Base-by-base conservation (phyloP, 2,888 invertebrate genomes). In the Hyposoter dolosus region DNA sequence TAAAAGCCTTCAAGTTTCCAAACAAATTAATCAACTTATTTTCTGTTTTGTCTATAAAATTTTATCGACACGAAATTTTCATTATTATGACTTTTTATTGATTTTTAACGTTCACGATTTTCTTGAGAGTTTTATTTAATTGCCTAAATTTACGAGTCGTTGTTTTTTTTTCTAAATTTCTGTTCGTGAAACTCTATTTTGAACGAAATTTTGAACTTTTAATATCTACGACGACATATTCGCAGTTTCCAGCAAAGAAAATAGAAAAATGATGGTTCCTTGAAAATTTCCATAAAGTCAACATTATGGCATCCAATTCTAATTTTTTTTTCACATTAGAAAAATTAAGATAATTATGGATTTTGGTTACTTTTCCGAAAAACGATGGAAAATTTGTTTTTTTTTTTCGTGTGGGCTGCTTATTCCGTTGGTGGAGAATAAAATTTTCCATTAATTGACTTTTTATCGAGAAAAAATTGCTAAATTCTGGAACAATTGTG, bases 1-100 rank as follows among this genome's bases (percentile, higher is more conserved):
- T 90, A 76, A 89, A 90, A 6, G 92, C 85, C 92, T 82, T 60
- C 4, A 7, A 17, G 23, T 23, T 60, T 28, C 0, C 12, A 60
- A 15, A 15, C 15, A 60, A 15, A 3, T 28, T 28, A 15, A 60
- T 6, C 2, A 12, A 15, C 7, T 28, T 28, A 4, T 60, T 10
- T 28, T 28, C 19, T 12, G 3, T 56, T 56, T 56, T 19, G 9
- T 10, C 23, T 3, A 56, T 23, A 19, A 50, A 65, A 35, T 32
- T 50, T 28, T 3, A n/a, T 47, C n/a, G 4, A 4, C 12, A 7
- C 23, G 47, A 12, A 23, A 45, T 45, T 12, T 43, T 10, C 23
- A 69, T 23, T 45, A 45, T 19, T 69, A 12, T 12, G 23, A 35
- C 35, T 12, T 47, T 47, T 47, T 47, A 17, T 15, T 17, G 47